phyloP scores from a whole-genome alignment of 2,888 invertebrate genomes.

The Neuroscelio doddi region DNA sequence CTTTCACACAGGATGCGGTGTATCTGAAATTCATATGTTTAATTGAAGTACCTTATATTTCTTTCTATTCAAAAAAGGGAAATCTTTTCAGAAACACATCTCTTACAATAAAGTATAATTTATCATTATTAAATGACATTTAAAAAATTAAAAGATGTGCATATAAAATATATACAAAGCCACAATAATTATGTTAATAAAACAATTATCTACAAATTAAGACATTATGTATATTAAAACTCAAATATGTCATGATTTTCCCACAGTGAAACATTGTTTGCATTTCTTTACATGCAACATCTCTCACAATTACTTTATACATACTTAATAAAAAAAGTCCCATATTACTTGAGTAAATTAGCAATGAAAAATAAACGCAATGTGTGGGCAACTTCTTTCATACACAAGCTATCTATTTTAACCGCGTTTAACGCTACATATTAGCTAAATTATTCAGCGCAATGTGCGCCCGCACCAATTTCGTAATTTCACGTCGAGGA shows the following conservation, averaged over 20 bases:
- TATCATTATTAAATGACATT: too few relatives aligned
- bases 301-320: background rate
- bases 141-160: too few relatives aligned
- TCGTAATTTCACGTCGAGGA: constrained; percentile 25
- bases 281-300: background rate
- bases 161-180: too few relatives aligned
- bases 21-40: constrained; percentile 4
- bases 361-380: constrained; percentile 36
- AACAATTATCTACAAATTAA: too few relatives aligned
- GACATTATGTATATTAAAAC: too few relatives aligned
- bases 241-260: too few relatives aligned
- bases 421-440: constrained; percentile 40
- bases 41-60: background rate
- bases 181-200: too few relatives aligned
- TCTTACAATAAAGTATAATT: background rate
- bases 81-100: background rate
- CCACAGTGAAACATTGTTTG: too few relatives aligned
- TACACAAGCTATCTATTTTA: constrained; percentile 42
- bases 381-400: constrained; percentile 19
- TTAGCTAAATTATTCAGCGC: constrained; percentile 42
- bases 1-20: constrained; percentile 14
- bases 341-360: constrained; percentile 24
- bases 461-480: constrained; percentile 31
- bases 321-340: background rate
- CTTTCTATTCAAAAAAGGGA: background rate